Percentiles rank a stretch among this genome's conserved stretches.
These are phyloP conservation scores for Hypsopygia costalis DNA, from an alignment of 2,888 invertebrate genomes.

Conservation along the genomic window DNA sequence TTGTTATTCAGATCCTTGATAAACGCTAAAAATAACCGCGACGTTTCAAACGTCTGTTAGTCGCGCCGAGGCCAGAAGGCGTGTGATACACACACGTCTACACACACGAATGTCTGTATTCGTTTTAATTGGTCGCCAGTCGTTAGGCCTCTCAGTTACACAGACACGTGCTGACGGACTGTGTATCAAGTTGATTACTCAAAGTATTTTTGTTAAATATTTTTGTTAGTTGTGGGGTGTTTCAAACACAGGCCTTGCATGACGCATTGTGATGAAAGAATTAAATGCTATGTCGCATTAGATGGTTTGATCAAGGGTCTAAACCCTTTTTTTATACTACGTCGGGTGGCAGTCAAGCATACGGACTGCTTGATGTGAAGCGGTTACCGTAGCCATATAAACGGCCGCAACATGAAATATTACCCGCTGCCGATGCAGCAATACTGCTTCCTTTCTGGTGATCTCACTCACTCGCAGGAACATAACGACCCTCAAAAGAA, in stretches of 20 bases:
- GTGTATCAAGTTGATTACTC: constrained; percentile 57
- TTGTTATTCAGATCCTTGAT: no score
- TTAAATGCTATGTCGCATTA: constrained; percentile 9
- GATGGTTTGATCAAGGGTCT: constrained; percentile 7
- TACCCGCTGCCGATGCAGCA: no score
- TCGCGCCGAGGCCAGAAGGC: constrained; percentile 9
- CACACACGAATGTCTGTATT: constrained; percentile 26
- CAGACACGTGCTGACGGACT: constrained; percentile 37
- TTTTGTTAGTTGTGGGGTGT: constrained; percentile 27
- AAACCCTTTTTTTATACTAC: no score
- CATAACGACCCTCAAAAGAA: no score
- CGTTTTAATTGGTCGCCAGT: constrained; percentile 57
- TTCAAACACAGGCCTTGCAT: constrained; percentile 24
- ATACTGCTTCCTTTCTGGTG: no score
- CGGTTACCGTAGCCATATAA: no score
- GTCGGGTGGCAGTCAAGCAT: no score
- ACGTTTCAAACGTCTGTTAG: constrained; percentile 12
- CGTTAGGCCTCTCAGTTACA: constrained; percentile 37
- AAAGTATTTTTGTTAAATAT: constrained; percentile 53
- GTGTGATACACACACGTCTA: constrained; percentile 21
- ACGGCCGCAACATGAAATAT: no score
- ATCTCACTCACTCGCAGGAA: no score
- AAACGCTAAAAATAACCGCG: constrained; percentile 2
- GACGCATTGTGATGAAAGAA: constrained; percentile 3
- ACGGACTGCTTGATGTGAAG: no score